These are phyloP conservation scores for Micrasema minimum DNA, from an alignment of 1,140 invertebrate genomes.

Conservation along the genomic window DNA sequence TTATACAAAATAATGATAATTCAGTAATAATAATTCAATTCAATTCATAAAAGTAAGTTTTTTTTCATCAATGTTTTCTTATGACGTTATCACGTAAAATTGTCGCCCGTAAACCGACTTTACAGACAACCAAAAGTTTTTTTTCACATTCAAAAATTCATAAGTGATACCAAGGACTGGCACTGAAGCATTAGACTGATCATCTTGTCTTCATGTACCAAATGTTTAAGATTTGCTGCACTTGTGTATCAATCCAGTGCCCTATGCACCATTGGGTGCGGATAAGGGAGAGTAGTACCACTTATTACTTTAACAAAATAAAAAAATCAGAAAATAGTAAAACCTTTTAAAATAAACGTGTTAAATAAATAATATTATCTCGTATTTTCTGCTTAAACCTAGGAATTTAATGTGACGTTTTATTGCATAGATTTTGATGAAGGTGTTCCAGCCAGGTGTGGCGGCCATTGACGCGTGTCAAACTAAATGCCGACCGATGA, in stretches of 20 bases:
- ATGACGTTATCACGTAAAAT: too few relatives aligned
- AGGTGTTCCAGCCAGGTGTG: slow-evolving; percentile 42
- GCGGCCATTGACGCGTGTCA: slow-evolving; percentile 38
- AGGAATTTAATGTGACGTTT: slow-evolving; percentile 36
- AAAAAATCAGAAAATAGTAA: background rate
- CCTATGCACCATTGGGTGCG: too few relatives aligned
- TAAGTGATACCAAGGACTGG: too few relatives aligned
- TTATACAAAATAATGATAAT: too few relatives aligned
- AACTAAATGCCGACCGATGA: background rate
- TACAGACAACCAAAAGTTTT: too few relatives aligned
- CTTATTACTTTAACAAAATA: background rate
- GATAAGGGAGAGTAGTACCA: too few relatives aligned
- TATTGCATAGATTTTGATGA: slow-evolving; percentile 40
- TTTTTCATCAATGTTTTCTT: too few relatives aligned
- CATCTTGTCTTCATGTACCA: background rate
- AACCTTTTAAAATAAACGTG: background rate
- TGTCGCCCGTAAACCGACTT: too few relatives aligned
- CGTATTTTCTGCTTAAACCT: background rate
- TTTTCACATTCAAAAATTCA: too few relatives aligned
- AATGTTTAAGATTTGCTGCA: background rate
- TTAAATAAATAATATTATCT: background rate
- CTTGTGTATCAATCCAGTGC: too few relatives aligned
- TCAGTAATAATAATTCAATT: too few relatives aligned
- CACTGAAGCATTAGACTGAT: background rate
- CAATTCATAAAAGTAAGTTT: too few relatives aligned